phyloP scores from a whole-genome alignment of 2,113 vertebrate genomes.

The Lepidothrix coronata region DNA sequence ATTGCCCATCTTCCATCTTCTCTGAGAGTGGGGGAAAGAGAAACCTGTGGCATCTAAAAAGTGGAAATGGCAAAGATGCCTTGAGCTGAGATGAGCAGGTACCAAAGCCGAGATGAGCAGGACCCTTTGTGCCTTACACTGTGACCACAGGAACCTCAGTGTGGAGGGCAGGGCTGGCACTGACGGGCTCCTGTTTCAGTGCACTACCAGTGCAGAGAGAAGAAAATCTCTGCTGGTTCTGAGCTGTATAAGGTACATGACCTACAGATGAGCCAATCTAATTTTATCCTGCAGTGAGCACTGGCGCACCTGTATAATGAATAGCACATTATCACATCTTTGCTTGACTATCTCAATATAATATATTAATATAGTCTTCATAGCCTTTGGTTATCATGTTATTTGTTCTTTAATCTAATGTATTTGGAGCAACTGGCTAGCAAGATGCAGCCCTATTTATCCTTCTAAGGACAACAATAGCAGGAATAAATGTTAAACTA shows the following conservation, averaged over 20 bases:
- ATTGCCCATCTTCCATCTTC: rapidly evolving
- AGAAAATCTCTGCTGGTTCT: neutral
- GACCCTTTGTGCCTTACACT: neutral
- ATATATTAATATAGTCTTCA: constrained; percentile 6
- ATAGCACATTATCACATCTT: constrained; percentile 21
- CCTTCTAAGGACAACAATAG: constrained; percentile 29
- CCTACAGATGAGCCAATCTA: constrained; percentile 28
- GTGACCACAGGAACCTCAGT: neutral
- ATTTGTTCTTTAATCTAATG: constrained; percentile 29
- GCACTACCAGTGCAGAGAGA: neutral
- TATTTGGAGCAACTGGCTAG: constrained; percentile 29
- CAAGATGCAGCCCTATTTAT: neutral
- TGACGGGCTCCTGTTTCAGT: neutral
- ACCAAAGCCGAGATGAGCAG: neutral
- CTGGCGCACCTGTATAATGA: constrained; percentile 19
- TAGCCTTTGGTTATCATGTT: neutral
- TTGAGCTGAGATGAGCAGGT: neutral
- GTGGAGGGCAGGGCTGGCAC: neutral
- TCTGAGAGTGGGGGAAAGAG: neutral
- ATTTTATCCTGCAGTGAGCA: constrained; percentile 30
- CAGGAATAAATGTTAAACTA: constrained; percentile 37
- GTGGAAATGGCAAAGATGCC: neutral
- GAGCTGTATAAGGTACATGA: neutral
- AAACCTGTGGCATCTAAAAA: neutral
- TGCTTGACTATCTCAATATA: neutral